A percentile compares a stretch with the other conserved stretches of the same genome.
Evolutionary conservation across 37 sponge, comb jelly and placozoan genomes (phyloP).

Genomic region (Mnemiopsis leidyi): DNA sequence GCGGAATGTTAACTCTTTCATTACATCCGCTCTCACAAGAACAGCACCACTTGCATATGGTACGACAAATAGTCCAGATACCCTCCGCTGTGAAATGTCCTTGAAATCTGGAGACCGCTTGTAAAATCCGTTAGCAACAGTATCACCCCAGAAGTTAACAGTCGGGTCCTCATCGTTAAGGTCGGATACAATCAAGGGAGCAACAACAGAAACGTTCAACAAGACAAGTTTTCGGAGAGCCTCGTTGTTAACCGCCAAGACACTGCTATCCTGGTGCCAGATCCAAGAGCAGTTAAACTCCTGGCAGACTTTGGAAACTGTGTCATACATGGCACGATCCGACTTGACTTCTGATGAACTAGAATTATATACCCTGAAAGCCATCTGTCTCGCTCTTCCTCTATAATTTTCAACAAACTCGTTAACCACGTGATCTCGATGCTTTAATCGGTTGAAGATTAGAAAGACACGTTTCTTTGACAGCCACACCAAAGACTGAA

Average conservation of each 20-base stretch:
- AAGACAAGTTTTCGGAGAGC: background rate
- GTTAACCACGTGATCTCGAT: constrained; percentile 5
- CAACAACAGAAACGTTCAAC: constrained; percentile 12
- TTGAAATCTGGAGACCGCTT: background rate
- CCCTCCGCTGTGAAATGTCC: background rate
- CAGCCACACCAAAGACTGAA: background rate
- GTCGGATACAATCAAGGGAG: background rate
- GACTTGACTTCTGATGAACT: background rate
- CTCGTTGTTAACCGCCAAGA: background rate
- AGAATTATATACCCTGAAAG: background rate
- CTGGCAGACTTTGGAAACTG: background rate
- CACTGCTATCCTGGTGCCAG: constrained; percentile 1
- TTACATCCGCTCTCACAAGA: background rate
- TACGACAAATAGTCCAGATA: background rate
- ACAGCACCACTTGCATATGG: constrained; percentile 13
- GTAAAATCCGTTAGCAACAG: background rate
- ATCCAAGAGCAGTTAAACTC: constrained; percentile 28
- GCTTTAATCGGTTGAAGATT: background rate
- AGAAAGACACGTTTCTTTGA: background rate
- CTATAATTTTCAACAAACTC: background rate
- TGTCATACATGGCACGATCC: background rate
- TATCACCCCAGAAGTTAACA: constrained; percentile 34
- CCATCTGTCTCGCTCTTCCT: background rate
- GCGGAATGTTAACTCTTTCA: background rate
- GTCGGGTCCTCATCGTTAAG: background rate